Evolutionary conservation across 2,797 vertebrate genomes (phyloP), one percentile per base, ranked within the genome.

Genomic region (Novumbra hubbsi): DNA sequence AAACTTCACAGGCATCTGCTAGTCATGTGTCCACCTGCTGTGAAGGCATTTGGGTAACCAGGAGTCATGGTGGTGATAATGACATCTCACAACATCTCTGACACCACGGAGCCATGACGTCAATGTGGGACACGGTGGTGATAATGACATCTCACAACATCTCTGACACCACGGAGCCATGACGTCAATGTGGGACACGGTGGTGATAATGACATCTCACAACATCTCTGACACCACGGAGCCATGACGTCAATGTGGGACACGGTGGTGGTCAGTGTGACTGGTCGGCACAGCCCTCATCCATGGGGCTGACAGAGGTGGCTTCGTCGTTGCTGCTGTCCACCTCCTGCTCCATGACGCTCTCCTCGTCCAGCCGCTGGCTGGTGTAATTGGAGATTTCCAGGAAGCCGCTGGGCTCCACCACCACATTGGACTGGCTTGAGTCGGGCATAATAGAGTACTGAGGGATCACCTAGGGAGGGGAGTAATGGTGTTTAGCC

Each of bases 341-440:
- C 88, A 95, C 91, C 64, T 98, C 97, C 85, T 95, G 96, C 79
- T 98, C 96, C 95, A 98, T 93, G 52, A 93, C 92, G 0, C 95
- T 95, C 84, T 99, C 98, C 17, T 99, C 97, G 0, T 99, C 97
- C 67, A 98, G 93, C 76, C 96, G 95, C 88, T 99, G 98, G 88
- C 98, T 99, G 89, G 98, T 99, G 90, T 97, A 99, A 91, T 98
- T 96, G 78, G 95, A 97, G 85, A 99, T 96, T 85, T 99, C 96
- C 87, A 99, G 93, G 75, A 99, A 98, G 76, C 98, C 97, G 0
- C 98, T 99, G 89, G 98, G 98, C 90, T 99, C 98, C 86, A 99
- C 98, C 38, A 99, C 96, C 85, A 99, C 98, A 0, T 98, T 99
- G 87, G 98, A 98, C 79, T 94, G 94, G 88, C 96, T 96, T 86